phyloP scores from a whole-genome alignment of 2,888 invertebrate species.

The Ethmia dodecea region DNA sequence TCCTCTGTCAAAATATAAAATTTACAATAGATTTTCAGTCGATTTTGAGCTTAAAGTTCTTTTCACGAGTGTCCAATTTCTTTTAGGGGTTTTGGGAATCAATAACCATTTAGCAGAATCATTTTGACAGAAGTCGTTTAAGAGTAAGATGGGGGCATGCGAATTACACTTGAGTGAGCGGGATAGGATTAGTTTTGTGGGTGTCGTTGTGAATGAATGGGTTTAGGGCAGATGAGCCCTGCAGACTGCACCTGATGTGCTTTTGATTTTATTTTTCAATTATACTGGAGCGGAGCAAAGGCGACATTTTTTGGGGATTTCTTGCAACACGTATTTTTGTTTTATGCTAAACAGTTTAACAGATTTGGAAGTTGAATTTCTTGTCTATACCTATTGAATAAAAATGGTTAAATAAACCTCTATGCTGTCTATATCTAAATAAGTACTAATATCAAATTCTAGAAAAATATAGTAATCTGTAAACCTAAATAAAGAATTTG shows the following conservation, averaged over 20 bases:
- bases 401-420: too few species aligned
- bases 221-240: conserved; percentile 54
- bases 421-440: too few species aligned
- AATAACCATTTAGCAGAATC: conserved; percentile 69
- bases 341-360: too few species aligned
- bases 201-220: conserved; percentile 36
- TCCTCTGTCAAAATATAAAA: conserved; percentile 35
- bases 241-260: conserved; percentile 66
- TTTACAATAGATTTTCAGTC: conserved; percentile 19
- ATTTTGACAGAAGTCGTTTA: conserved; percentile 62
- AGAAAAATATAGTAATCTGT: too few species aligned
- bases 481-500: too few species aligned
- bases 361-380: too few species aligned
- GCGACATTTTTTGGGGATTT: conserved; percentile 8
- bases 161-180: conserved; percentile 31
- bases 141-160: conserved; percentile 36
- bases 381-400: too few species aligned
- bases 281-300: conserved; percentile 22
- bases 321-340: too few species aligned
- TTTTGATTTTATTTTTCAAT: conserved; percentile 71
- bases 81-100: conserved; percentile 41
- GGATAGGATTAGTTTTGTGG: conserved; percentile 35
- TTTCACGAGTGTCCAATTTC: conserved; percentile 34
- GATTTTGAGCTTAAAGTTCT: conserved; percentile 30
- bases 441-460: too few species aligned